phyloP scores from a whole-genome alignment of 2,797 vertebrate species.

The Vultur gryphus region DNA sequence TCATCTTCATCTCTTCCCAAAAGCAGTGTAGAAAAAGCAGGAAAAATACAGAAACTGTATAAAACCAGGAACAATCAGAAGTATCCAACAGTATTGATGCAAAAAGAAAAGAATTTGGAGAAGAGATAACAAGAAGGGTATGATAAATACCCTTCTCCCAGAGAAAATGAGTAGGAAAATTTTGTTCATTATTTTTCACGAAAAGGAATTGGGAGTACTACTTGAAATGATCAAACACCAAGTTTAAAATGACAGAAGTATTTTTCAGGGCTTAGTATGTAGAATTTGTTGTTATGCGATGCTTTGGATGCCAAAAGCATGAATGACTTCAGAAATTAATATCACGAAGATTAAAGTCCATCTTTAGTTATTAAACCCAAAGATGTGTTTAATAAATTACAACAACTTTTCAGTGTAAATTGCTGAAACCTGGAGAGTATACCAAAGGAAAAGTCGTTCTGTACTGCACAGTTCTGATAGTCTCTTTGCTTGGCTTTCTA shows the following conservation, averaged over 20 bases:
- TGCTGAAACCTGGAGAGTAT: background rate
- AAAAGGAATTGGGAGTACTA: background rate
- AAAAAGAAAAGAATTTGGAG: background rate
- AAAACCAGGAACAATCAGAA: background rate
- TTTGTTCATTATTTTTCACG: background rate
- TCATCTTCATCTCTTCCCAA: background rate
- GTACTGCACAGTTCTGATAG: accelerated
- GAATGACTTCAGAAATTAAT: background rate
- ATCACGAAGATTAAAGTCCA: background rate
- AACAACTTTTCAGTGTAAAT: background rate
- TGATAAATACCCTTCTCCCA: background rate
- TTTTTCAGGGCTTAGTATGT: background rate
- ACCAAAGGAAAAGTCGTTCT: background rate
- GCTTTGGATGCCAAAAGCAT: background rate
- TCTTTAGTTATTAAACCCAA: background rate
- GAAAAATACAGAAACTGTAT: background rate
- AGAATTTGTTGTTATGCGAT: background rate
- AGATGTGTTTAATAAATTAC: background rate
- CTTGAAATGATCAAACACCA: background rate
- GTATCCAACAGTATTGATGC: background rate
- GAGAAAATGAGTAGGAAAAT: background rate
- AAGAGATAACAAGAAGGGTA: background rate
- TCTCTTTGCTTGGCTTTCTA: background rate
- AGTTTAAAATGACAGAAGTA: background rate
- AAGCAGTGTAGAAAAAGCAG: background rate